Base-by-base conservation (phyloP, 2,797 vertebrate species). In the Molossus molossus region DNA sequence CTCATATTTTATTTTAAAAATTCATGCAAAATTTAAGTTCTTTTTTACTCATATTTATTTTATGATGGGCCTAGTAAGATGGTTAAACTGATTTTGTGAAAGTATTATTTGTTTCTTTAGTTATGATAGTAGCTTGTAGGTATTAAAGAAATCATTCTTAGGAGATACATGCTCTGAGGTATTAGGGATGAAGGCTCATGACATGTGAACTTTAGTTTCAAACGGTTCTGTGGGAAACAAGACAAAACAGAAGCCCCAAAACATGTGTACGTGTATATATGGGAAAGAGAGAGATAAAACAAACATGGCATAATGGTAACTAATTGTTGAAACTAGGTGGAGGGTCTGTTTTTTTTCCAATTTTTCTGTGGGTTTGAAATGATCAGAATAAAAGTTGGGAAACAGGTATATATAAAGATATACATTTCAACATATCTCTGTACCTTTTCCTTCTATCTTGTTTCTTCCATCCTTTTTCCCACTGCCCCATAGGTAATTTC, bases 1-100 rank as follows among this genome's bases (percentile, higher is more conserved):
- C 25, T 65, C 77, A 57, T 45, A 27, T 76, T 90, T 87, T 90
- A 58, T 86, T 20, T 86, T 73, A 86, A 84, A 75, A 79, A 67
- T 69, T 45, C 6, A 48, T n/a, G 27, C 8, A 86, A 86, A 75
- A 20, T 93, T 80, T 92, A 18, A 50, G 0, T 91, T 94, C 21
- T 86, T 13, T 70, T 75, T 75, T 89, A 69, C 20, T 10, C 37
- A 37, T 86, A 48, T 60, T 86, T 69, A 62, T 86, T 82, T 90
- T 62, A 80, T 62, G 21, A 60, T n/a, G 40, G 37, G 72, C 50
- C 7, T 55, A n/a, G n/a, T 45, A 70, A 72, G 72, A 25, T 75
- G n/a, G 9, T 58, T 83, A 83, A 84, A 57, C 50, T 72, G 65
- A 60, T 80, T 91, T 67, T 57, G 8, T 65, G 50, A 50, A 88